Evolutionary conservation across 1,140 invertebrate genomes (phyloP).

Genomic region (Trinorchestia longiramus): DNA sequence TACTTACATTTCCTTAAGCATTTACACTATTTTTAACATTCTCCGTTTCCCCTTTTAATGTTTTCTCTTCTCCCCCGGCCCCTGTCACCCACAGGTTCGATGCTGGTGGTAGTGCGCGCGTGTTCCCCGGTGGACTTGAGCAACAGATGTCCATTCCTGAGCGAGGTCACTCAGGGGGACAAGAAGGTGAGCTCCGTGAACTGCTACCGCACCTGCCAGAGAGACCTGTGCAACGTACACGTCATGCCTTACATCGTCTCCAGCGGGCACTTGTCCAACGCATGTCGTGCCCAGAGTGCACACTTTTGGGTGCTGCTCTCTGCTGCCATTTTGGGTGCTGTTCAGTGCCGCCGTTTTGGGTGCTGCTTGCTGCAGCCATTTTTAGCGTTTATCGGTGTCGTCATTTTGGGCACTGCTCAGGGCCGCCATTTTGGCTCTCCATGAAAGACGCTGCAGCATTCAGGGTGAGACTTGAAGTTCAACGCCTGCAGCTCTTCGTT

Average conservation of each 20-base stretch:
- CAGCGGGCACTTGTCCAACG: not conserved
- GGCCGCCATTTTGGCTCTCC: not conserved
- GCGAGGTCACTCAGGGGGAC: not conserved
- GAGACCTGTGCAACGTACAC: constrained; percentile 17
- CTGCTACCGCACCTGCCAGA: constrained; percentile 37
- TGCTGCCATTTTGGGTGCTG: not conserved
- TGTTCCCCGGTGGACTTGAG: constrained; percentile 31
- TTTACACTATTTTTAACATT: too few relatives aligned
- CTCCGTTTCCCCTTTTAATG: too few relatives aligned
- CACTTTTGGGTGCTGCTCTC: not conserved
- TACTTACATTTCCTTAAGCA: too few relatives aligned
- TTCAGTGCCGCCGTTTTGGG: not conserved
- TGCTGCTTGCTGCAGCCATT: not conserved
- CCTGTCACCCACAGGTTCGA: not conserved
- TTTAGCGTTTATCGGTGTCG: too few relatives aligned
- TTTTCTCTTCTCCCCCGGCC: not conserved
- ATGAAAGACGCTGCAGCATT: too few relatives aligned
- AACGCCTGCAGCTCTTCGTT: too few relatives aligned
- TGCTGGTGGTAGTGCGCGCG: not conserved
- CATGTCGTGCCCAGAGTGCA: not conserved
- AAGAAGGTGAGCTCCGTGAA: constrained; percentile 1
- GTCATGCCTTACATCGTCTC: constrained; percentile 13
- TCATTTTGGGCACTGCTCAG: not conserved
- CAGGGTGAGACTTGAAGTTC: too few relatives aligned
- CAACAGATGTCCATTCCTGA: constrained; percentile 32